Percentiles rank a stretch among this genome's conserved stretches.
phyloP scores from a whole-genome alignment of 2,113 vertebrate genomes.

The Opisthocomus hoazin region DNA sequence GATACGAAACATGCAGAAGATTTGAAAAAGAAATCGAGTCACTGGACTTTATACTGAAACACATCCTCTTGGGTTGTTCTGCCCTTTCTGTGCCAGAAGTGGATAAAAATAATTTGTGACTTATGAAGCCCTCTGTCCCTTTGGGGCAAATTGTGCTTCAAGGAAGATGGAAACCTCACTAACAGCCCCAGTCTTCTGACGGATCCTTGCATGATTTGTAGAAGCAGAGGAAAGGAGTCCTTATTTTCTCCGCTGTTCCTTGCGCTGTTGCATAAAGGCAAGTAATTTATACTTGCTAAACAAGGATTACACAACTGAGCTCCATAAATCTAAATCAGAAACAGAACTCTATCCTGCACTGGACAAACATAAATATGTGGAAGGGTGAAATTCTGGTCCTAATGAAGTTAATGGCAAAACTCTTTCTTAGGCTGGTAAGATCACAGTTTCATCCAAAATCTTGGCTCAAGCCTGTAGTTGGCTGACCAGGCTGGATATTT shows the following conservation, averaged over 20 bases:
- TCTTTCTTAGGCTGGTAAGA: background rate
- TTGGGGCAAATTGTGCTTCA: background rate
- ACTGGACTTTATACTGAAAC: background rate
- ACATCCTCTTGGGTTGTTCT: background rate
- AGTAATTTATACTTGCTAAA: background rate
- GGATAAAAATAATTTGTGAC: background rate
- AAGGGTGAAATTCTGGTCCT: conserved; percentile 3
- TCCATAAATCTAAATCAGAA: conserved; percentile 28
- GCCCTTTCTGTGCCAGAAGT: background rate
- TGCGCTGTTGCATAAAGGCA: background rate
- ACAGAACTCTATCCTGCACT: background rate
- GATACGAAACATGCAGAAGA: background rate
- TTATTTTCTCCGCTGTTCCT: background rate
- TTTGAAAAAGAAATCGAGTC: background rate
- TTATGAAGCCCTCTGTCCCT: background rate
- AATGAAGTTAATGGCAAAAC: conserved; percentile 2
- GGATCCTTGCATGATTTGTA: background rate
- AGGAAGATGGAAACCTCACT: background rate
- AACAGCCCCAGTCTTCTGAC: background rate
- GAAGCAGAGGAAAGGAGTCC: background rate
- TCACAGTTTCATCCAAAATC: background rate
- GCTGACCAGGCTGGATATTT: background rate
- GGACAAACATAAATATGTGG: background rate
- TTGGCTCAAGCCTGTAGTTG: background rate
- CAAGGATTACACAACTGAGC: background rate